Evolutionary conservation across 2,888 invertebrate species (phyloP).

Genomic region (Lasioglossum oenotherae): DNA sequence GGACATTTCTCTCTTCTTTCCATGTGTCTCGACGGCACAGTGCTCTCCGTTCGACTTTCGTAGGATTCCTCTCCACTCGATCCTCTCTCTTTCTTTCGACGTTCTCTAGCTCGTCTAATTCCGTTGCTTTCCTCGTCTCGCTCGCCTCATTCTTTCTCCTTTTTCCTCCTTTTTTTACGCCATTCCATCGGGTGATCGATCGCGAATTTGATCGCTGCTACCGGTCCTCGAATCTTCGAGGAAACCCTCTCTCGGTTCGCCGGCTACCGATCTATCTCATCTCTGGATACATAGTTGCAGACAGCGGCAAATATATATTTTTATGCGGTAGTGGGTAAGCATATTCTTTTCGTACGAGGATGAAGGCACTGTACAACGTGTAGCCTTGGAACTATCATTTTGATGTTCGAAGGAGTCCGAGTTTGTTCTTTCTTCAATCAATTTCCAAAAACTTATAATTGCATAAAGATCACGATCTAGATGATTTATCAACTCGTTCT

Average conservation of each 20-base stretch:
- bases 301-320: not conserved
- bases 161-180: not conserved
- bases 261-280: not conserved
- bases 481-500: not conserved
- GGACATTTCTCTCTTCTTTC: constrained; percentile 42
- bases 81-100: constrained; percentile 10
- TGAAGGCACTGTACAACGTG: too few species aligned
- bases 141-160: not conserved
- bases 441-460: not conserved
- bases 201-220: constrained; percentile 1
- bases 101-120: constrained; percentile 33
- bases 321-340: not conserved
- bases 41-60: constrained; percentile 14
- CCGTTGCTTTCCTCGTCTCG: constrained; percentile 28
- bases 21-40: not conserved
- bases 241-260: not conserved
- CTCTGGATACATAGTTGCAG: not conserved
- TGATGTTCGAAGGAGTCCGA: not conserved
- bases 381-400: not conserved
- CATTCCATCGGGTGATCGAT: constrained; percentile 21
- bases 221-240: not conserved
- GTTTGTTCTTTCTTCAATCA: not conserved
- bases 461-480: too few species aligned
- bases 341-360: not conserved
- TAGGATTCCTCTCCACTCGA: constrained; percentile 23